phyloP scores from a whole-genome alignment of 2,797 vertebrate genomes.

The Takifugu ocellatus region DNA sequence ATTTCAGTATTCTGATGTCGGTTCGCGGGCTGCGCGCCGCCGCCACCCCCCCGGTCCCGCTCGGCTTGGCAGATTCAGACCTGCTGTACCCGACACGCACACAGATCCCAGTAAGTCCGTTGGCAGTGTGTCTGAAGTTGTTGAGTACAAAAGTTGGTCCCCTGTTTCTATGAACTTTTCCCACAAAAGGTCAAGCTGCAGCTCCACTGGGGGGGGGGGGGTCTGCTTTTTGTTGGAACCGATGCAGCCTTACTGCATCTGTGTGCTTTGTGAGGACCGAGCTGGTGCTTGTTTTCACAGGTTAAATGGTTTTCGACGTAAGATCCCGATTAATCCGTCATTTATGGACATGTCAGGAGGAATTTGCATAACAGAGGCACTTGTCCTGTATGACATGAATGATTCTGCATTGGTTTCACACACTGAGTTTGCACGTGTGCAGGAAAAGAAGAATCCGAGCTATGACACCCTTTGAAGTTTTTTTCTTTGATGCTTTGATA shows the following conservation, averaged over 20 bases:
- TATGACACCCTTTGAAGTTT: not conserved
- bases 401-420: slow-evolving; percentile 45
- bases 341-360: slow-evolving; percentile 28
- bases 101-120: slow-evolving; percentile 44
- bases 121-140: slow-evolving; percentile 73
- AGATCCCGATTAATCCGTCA: slow-evolving; percentile 22
- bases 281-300: slow-evolving; percentile 27
- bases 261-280: slow-evolving; percentile 25
- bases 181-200: slow-evolving; percentile 41
- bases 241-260: slow-evolving; percentile 23
- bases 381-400: slow-evolving; percentile 57
- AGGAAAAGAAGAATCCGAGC: slow-evolving; percentile 33
- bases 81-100: slow-evolving; percentile 36
- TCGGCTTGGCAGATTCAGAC: slow-evolving; percentile 36
- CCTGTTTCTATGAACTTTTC: slow-evolving; percentile 44
- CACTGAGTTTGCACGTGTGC: slow-evolving; percentile 28
- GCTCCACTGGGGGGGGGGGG: not conserved
- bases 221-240: slow-evolving; percentile 21
- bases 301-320: slow-evolving; percentile 32
- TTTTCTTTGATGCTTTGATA: slow-evolving; percentile 42
- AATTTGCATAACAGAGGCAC: slow-evolving; percentile 69
- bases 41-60: slow-evolving; percentile 12
- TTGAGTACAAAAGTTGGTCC: slow-evolving; percentile 69
- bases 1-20: slow-evolving; percentile 10
- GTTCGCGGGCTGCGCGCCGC: slow-evolving; percentile 31